These are phyloP conservation scores for Triplophysa bombifrons DNA, from an alignment of 2,797 vertebrate genomes.

Conservation along the genomic window DNA sequence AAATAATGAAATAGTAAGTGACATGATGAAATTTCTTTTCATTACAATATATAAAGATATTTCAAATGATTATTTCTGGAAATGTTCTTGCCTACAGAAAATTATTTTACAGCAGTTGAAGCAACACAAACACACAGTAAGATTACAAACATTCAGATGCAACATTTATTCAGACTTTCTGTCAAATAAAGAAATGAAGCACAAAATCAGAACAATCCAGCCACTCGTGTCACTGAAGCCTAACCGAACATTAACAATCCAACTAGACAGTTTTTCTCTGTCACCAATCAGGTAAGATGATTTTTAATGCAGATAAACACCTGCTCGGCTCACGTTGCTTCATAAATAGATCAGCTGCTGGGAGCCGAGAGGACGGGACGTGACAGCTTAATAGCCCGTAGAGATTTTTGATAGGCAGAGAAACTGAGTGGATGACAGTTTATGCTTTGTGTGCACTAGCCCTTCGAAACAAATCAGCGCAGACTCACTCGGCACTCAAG, in stretches of 20 bases:
- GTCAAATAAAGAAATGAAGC: neutral
- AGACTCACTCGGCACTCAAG: slow-evolving; percentile 68
- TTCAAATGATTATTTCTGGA: too few relatives aligned
- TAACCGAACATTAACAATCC: slow-evolving; percentile 30
- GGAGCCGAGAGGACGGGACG: slow-evolving; percentile 61
- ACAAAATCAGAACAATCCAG: slow-evolving; percentile 3
- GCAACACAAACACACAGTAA: neutral
- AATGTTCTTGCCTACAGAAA: too few relatives aligned
- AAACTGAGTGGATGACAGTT: slow-evolving; percentile 72
- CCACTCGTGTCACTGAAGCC: slow-evolving; percentile 24
- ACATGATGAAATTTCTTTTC: too few relatives aligned
- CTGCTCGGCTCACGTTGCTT: slow-evolving; percentile 72
- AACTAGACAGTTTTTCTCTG: slow-evolving; percentile 47
- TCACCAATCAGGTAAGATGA: slow-evolving; percentile 50
- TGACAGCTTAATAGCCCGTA: slow-evolving; percentile 79
- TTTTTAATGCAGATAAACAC: slow-evolving; percentile 74
- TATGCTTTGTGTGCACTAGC: slow-evolving; percentile 72
- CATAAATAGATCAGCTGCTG: slow-evolving; percentile 73
- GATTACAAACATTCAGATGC: neutral
- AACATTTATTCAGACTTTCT: neutral
- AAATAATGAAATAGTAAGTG: too few relatives aligned
- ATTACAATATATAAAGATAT: too few relatives aligned
- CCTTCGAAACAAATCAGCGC: slow-evolving; percentile 69
- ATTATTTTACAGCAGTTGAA: too few relatives aligned
- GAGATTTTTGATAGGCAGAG: slow-evolving; percentile 78